Conservation (phyloP, 2,888 invertebrate genomes). For the Phytoseiulus persimilis region DNA sequence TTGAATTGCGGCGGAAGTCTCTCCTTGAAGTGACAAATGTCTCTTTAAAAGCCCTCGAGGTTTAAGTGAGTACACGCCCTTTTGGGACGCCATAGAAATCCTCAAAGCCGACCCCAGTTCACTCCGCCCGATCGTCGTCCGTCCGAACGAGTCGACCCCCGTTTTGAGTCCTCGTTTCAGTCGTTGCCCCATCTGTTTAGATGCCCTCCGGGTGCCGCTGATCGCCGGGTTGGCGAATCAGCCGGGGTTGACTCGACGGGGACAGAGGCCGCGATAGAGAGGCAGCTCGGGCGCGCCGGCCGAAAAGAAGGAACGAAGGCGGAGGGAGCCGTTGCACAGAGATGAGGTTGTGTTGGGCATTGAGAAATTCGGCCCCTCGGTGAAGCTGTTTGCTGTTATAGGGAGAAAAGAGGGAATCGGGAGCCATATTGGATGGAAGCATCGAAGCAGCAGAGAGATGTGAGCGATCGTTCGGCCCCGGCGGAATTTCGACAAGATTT, state of each 20-base stretch:
- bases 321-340: too few species aligned
- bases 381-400: slow-evolving; percentile 5
- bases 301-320: not conserved
- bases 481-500: not conserved
- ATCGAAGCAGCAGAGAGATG: not conserved
- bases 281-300: not conserved
- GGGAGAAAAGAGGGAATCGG: not conserved
- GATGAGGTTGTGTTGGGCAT: too few species aligned
- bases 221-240: not conserved
- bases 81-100: not conserved
- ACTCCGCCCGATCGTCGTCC: not conserved
- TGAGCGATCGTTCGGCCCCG: not conserved
- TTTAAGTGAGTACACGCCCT: slow-evolving; percentile 39
- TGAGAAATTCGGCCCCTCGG: not conserved
- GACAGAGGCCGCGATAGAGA: not conserved
- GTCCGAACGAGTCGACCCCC: not conserved
- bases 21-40: slow-evolving; percentile 22
- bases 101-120: not conserved
- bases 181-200: not conserved
- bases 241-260: not conserved
- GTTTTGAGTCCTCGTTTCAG: not conserved
- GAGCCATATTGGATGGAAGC: not conserved
- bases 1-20: not conserved
- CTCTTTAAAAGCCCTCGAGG: slow-evolving; percentile 37
- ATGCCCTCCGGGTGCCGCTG: not conserved